These are phyloP conservation scores for Leucoraja erinaceus DNA, from an alignment of 2,113 vertebrate genomes.

Conservation along the genomic window DNA sequence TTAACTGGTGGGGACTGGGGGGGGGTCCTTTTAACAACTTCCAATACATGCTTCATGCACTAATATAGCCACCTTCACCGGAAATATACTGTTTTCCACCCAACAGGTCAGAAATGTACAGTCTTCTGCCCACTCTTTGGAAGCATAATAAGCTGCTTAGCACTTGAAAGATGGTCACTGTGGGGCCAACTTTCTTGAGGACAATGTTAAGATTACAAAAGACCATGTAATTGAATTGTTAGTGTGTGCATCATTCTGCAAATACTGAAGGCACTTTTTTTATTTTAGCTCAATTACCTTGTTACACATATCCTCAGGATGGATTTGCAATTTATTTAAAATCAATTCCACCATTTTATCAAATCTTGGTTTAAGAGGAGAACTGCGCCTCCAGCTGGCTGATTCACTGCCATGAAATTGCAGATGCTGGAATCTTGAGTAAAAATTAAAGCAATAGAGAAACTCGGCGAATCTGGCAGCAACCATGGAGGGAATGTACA, in stretches of 20 bases:
- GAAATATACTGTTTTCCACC: neutral
- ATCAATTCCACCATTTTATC: neutral
- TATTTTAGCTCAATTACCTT: neutral
- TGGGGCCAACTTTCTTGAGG: neutral
- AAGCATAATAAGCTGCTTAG: neutral
- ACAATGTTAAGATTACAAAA: neutral
- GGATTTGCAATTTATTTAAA: neutral
- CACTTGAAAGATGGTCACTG: neutral
- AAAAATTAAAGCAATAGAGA: too few relatives aligned
- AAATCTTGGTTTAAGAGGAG: neutral
- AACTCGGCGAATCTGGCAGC: too few relatives aligned
- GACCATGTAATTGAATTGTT: neutral
- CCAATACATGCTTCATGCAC: neutral
- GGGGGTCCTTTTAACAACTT: neutral
- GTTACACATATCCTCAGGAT: neutral
- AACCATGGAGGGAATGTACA: too few relatives aligned
- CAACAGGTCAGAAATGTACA: neutral
- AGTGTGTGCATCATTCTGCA: neutral
- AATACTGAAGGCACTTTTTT: neutral
- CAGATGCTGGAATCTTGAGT: too few relatives aligned
- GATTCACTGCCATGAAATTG: neutral
- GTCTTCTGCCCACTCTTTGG: neutral
- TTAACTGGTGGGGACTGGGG: too few relatives aligned
- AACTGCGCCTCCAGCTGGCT: neutral
- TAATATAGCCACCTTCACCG: neutral